A percentile compares a stretch with the other conserved stretches of the same genome.
phyloP scores from a whole-genome alignment of 2,797 vertebrate species.

The Hemitrygon akajei region DNA sequence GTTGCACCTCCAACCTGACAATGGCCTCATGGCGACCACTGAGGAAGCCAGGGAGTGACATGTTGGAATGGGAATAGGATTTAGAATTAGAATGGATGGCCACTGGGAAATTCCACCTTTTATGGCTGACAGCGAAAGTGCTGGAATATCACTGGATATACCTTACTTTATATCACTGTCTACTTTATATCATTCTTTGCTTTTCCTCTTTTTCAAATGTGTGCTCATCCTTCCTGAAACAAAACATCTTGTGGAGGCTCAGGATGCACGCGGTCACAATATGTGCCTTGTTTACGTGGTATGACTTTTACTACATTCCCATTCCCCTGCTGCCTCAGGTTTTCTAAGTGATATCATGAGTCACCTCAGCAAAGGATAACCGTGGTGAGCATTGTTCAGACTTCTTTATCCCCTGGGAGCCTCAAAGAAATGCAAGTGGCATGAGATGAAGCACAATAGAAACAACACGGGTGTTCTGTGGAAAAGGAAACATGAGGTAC shows the following conservation, averaged over 20 bases:
- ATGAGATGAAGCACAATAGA: background rate
- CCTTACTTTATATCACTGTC: background rate
- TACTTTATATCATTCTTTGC: background rate
- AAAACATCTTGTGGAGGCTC: background rate
- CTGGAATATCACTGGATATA: too few relatives aligned
- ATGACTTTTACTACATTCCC: background rate
- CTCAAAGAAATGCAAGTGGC: background rate
- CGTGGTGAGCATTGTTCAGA: too few relatives aligned
- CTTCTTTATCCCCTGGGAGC: background rate
- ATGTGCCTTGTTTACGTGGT: background rate
- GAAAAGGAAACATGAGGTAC: background rate
- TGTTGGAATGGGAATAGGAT: too few relatives aligned
- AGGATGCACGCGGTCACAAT: background rate
- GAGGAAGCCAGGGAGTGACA: too few relatives aligned
- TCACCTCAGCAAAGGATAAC: background rate
- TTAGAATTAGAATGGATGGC: too few relatives aligned
- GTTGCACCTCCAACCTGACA: too few relatives aligned
- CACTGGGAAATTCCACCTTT: too few relatives aligned
- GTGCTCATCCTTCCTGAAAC: background rate
- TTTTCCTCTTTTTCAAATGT: background rate
- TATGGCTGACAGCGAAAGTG: too few relatives aligned
- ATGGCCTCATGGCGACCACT: too few relatives aligned
- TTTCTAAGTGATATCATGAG: background rate
- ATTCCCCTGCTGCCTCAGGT: background rate
- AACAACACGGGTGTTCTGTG: background rate